phyloP scores from a whole-genome alignment of 1,140 invertebrate species.

The Cydia splendana region DNA sequence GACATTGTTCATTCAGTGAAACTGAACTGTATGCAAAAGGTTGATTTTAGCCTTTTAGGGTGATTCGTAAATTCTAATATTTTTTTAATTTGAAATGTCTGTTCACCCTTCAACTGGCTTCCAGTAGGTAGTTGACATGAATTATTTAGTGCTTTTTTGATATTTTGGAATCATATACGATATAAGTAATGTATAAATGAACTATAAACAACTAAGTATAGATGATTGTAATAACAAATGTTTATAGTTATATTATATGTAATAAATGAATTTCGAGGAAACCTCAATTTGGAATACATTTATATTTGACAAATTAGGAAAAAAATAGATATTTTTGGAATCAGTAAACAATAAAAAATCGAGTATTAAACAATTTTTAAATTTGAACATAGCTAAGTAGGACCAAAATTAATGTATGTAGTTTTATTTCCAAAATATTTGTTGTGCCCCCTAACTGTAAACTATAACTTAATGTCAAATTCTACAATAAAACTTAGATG shows the following conservation, averaged over 20 bases:
- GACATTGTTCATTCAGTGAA: not conserved
- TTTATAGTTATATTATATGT: constrained; percentile 26
- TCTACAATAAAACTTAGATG: constrained; percentile 51
- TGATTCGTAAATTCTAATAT: not conserved
- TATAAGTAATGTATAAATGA: constrained; percentile 40
- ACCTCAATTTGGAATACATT: constrained; percentile 41
- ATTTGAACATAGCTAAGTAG: constrained; percentile 45
- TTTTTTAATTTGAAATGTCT: not conserved
- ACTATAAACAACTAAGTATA: constrained; percentile 6
- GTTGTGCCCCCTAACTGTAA: constrained; percentile 67
- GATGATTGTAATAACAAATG: constrained; percentile 20
- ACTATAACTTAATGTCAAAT: constrained; percentile 60
- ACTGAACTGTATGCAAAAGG: not conserved
- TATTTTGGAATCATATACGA: constrained; percentile 39
- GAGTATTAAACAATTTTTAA: constrained; percentile 14
- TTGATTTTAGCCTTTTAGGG: not conserved
- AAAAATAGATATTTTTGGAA: constrained; percentile 42
- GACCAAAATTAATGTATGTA: constrained; percentile 70
- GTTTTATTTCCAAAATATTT: constrained; percentile 74
- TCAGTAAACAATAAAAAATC: constrained; percentile 4
- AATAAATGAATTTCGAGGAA: constrained; percentile 33
- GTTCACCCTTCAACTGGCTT: constrained; percentile 27
- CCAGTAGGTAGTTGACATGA: constrained; percentile 37
- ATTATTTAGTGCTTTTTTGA: constrained; percentile 50
- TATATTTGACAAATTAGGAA: constrained; percentile 25